Conservation (phyloP, 2,888 invertebrate genomes). For the Mythimna albipuncta region DNA sequence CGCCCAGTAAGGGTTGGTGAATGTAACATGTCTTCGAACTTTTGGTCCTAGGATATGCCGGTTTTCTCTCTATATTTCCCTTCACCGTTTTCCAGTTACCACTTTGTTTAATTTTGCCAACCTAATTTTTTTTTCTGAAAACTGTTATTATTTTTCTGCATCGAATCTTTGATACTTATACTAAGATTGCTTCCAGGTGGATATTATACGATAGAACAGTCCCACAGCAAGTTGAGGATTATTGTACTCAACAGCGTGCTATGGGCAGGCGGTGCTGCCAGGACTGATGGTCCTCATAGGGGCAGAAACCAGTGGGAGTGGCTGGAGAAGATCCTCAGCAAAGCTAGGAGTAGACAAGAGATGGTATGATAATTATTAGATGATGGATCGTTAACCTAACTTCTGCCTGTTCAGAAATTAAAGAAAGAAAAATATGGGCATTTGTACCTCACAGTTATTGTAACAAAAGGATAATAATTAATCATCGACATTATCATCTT, state of each 20-base stretch:
- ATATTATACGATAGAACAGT: slow-evolving; percentile 97
- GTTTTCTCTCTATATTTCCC: too few species aligned
- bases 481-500: too few species aligned
- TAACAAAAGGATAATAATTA: too few species aligned
- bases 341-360: slow-evolving; percentile 94
- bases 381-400: neutral
- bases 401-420: neutral
- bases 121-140: neutral
- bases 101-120: neutral
- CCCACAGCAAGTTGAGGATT: slow-evolving; percentile 94
- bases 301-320: slow-evolving; percentile 95
- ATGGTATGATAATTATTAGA: slow-evolving; percentile 92
- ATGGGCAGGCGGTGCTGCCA: slow-evolving; percentile 91
- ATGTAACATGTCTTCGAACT: too few species aligned
- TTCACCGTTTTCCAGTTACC: too few species aligned
- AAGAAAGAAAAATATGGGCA: too few species aligned
- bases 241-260: slow-evolving; percentile 97
- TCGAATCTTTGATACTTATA: neutral
- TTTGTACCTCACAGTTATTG: too few species aligned
- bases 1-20: too few species aligned
- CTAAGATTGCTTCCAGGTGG: slow-evolving; percentile 91
- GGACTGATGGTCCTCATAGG: slow-evolving; percentile 83
- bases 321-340: slow-evolving; percentile 94
- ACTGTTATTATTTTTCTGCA: rapidly evolving
- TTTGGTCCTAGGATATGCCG: too few species aligned